Base-by-base conservation (phyloP, 1,140 invertebrate genomes). In the Drosophila novamexicana region DNA sequence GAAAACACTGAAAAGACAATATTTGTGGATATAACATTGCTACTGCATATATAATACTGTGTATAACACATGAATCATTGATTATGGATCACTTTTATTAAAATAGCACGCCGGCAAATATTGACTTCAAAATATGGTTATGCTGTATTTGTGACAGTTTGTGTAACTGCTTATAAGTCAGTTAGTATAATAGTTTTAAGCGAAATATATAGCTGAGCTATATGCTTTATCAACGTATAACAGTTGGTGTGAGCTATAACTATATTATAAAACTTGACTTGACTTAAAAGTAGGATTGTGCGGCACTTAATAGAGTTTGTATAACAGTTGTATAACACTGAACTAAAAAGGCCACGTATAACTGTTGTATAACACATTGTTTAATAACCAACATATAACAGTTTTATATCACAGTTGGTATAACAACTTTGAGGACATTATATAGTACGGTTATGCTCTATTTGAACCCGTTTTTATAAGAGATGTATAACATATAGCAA, bases 141-240 rank as follows among this genome's bases (percentile, higher is more conserved):
- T 10, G 39, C 39, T 10, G 6, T 50, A 18, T 37, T 14, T 22
- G 52, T 12, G 22, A 7, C 32, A 47, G 10, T 37, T 9, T 22
- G 2, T 59, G 45, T 16, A 45, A 32, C 45, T 42, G 40, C 34
- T 36, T 4, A 9, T 47, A 32, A 1, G 18, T 14, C 10, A 7
- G n/a, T 4, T 32, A 5, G 22, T 58, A 58, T 53, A 64, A n/a
- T 16, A 65, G 4, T 40, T 53, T 18, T 18, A 18, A 22, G 22
- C 18, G 2, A 3, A 22, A 22, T 53, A 18, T 39, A 47, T 56
- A 57, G 49, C 34, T 22, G 22, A 22, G 2, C 22, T 3, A 22
- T 3, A 22, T 22, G 22, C 22, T 22, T 2, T 22, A 22, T 22
- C 0, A 2, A 3, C 22, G 2, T 22, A 22, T 22, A 22, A 5